These are phyloP conservation scores for Raja brachyura DNA, from an alignment of 2,113 vertebrate genomes.

Conservation along the genomic window DNA sequence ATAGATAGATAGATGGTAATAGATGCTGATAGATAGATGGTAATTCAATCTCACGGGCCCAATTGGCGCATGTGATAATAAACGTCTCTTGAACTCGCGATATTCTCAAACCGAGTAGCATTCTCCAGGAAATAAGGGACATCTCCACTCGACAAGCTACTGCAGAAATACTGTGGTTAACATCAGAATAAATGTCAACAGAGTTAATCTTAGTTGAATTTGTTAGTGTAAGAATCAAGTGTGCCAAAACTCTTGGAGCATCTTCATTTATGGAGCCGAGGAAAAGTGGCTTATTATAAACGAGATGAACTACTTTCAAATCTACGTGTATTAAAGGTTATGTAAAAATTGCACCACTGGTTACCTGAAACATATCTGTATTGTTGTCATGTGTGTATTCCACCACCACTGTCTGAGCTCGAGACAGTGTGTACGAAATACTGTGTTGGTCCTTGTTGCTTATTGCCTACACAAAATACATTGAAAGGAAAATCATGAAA, in stretches of 20 bases:
- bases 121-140: not conserved
- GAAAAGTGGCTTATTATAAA: not conserved
- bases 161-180: not conserved
- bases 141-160: not conserved
- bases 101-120: not conserved
- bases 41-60: too few relatives aligned
- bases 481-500: not conserved
- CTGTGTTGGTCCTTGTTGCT: conserved; percentile 99
- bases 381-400: conserved; percentile 96
- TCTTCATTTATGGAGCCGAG: not conserved
- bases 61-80: too few relatives aligned
- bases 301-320: not conserved
- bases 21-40: not conserved
- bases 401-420: conserved; percentile 94
- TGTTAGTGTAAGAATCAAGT: not conserved
- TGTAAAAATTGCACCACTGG: not conserved
- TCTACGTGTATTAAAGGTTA: not conserved
- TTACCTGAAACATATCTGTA: conserved; percentile 93
- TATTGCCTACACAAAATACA: conserved; percentile 70
- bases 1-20: too few relatives aligned
- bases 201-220: not conserved
- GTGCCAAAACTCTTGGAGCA: not conserved
- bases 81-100: too few relatives aligned
- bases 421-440: conserved; percentile 94
- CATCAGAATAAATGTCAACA: not conserved